Percentiles rank a stretch among this genome's conserved stretches.
phyloP scores from a whole-genome alignment of 1,140 invertebrate species.

The Zaprionus taronus region DNA sequence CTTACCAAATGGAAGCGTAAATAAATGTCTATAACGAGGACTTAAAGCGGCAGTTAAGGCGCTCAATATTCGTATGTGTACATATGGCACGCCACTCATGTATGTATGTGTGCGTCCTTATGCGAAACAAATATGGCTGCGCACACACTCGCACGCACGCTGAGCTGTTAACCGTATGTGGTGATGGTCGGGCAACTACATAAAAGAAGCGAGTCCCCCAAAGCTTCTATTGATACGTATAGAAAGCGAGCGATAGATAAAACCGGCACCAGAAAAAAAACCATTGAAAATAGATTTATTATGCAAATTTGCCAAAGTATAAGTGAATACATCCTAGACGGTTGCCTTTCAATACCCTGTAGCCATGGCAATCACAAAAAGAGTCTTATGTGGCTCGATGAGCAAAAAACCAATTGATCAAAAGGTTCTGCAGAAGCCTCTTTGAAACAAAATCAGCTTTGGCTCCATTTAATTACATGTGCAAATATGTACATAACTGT shows the following conservation, averaged over 20 bases:
- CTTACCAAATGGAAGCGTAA: slow-evolving; percentile 28
- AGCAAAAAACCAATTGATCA: neutral
- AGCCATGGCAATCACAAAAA: neutral
- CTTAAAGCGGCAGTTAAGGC: slow-evolving; percentile 52
- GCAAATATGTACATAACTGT: neutral
- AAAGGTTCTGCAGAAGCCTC: neutral
- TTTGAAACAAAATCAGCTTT: neutral
- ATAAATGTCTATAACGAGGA: slow-evolving; percentile 49
- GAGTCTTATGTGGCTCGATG: neutral
- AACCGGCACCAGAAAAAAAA: slow-evolving; percentile 53
- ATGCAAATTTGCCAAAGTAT: slow-evolving; percentile 76
- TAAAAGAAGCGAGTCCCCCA: slow-evolving; percentile 50
- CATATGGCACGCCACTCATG: slow-evolving; percentile 24
- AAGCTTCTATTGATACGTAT: slow-evolving; percentile 63
- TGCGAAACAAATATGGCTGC: slow-evolving; percentile 60
- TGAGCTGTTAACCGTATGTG: slow-evolving; percentile 66
- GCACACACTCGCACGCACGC: slow-evolving; percentile 26
- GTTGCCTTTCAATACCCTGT: slow-evolving; percentile 26
- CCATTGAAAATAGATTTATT: slow-evolving; percentile 83
- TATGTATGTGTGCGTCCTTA: slow-evolving; percentile 31
- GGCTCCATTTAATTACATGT: neutral
- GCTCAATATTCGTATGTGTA: slow-evolving; percentile 22
- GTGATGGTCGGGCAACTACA: slow-evolving; percentile 52
- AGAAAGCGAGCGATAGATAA: slow-evolving; percentile 47
- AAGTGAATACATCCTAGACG: slow-evolving; percentile 61